phyloP scores from a whole-genome alignment of 2,888 invertebrate species.

The Drosophila affinis region DNA sequence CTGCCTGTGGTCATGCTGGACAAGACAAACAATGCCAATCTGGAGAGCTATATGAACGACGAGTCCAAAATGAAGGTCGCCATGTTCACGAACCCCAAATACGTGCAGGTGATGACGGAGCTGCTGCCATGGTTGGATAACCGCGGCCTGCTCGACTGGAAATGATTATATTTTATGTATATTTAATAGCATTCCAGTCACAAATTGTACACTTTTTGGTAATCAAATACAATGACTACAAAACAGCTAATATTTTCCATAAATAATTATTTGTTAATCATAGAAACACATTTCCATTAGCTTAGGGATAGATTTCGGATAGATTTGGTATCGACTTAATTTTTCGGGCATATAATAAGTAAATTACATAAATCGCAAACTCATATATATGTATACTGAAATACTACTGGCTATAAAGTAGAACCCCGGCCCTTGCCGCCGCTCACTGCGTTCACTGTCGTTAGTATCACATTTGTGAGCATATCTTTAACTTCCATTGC shows the following conservation, averaged over 20 bases:
- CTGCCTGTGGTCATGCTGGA: conserved; percentile 81
- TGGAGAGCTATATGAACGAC: conserved; percentile 64
- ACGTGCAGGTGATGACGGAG: conserved; percentile 75
- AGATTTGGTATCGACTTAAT: too few species aligned
- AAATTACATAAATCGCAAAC: too few species aligned
- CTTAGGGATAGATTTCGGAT: too few species aligned
- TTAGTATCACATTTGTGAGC: too few species aligned
- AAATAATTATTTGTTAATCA: too few species aligned
- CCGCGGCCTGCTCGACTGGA: conserved; percentile 80
- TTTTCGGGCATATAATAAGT: too few species aligned
- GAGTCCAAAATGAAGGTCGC: conserved; percentile 74
- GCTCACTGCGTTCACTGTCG: too few species aligned
- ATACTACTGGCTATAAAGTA: too few species aligned
- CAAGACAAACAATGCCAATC: conserved; percentile 60
- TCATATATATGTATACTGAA: too few species aligned
- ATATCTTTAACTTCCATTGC: too few species aligned
- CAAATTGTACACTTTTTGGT: neutral
- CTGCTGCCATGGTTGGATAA: conserved; percentile 82
- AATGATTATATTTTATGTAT: conserved; percentile 46
- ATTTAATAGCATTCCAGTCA: conserved; percentile 8
- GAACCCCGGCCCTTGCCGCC: too few species aligned
- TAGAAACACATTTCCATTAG: too few species aligned
- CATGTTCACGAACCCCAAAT: conserved; percentile 81
- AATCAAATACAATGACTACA: conserved; percentile 16
- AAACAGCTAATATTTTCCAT: neutral